phyloP scores from a whole-genome alignment of 2,888 invertebrate genomes.

The Heliothis peltigera region DNA sequence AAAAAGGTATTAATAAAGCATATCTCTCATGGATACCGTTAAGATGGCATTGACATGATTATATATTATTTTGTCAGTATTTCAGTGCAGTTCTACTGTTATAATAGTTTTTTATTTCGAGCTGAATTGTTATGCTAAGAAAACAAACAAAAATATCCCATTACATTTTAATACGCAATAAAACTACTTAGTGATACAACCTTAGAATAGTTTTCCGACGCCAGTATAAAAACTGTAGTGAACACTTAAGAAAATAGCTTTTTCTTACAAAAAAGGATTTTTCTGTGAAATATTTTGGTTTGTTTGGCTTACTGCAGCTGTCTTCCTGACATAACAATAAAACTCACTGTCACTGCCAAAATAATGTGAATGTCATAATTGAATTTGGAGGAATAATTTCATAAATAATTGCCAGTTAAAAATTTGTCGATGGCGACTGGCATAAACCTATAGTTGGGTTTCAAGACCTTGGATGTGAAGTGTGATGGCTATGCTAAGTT shows the following conservation, averaged over 20 bases:
- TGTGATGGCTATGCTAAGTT: too few species aligned
- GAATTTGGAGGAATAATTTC: too few species aligned
- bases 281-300: constrained; percentile 33
- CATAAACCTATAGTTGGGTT: too few species aligned
- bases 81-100: background rate
- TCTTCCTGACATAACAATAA: too few species aligned
- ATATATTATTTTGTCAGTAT: too few species aligned
- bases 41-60: too few species aligned
- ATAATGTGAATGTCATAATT: too few species aligned
- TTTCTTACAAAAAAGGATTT: constrained; percentile 43
- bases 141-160: constrained; percentile 31
- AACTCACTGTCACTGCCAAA: background rate
- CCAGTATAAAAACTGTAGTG: constrained; percentile 72
- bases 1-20: constrained; percentile 12
- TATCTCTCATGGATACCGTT: background rate
- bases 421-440: too few species aligned
- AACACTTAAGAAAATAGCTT: constrained; percentile 42
- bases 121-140: constrained; percentile 27
- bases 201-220: constrained; percentile 86
- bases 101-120: constrained; percentile 19
- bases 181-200: constrained; percentile 63
- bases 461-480: too few species aligned
- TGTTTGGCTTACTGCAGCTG: constrained; percentile 22
- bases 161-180: constrained; percentile 23
- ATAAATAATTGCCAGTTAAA: too few species aligned